phyloP scores from a whole-genome alignment of 2,113 vertebrate genomes.

The Tragelaphus scriptus region DNA sequence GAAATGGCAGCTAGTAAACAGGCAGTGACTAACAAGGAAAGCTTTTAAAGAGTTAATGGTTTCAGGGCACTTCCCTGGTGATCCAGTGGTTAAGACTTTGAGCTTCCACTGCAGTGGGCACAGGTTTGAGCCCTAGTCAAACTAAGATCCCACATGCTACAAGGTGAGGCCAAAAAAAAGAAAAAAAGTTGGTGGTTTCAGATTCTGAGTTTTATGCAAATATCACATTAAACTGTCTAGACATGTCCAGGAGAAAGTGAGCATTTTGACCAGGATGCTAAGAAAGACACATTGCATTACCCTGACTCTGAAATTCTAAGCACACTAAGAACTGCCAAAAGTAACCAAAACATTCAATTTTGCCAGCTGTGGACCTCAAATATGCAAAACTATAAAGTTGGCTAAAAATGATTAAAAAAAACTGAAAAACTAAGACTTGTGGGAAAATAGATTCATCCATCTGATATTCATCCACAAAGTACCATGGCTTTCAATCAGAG shows the following conservation, averaged over 20 bases:
- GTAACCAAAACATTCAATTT: background rate
- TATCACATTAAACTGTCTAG: background rate
- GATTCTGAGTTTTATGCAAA: slow-evolving; percentile 3
- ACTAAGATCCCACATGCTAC: background rate
- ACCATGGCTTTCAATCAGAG: background rate
- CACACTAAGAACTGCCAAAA: background rate
- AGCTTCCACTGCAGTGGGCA: background rate
- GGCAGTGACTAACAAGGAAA: background rate
- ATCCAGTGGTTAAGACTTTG: background rate
- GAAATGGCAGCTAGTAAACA: background rate
- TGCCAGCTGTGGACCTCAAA: background rate
- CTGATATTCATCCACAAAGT: background rate
- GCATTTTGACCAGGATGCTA: background rate
- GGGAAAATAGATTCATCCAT: background rate
- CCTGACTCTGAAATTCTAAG: background rate
- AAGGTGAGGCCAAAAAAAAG: background rate
- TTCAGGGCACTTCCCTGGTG: background rate
- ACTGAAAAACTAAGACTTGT: background rate
- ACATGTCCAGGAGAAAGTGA: background rate
- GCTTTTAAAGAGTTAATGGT: background rate
- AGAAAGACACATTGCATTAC: background rate
- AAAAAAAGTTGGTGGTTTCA: background rate
- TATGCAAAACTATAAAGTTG: background rate
- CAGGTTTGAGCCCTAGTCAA: background rate
- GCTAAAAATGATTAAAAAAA: background rate